Percentiles rank a stretch among this genome's conserved stretches.
Evolutionary conservation across 2,888 invertebrate species (phyloP).

Genomic region (Archips crataeganus): DNA sequence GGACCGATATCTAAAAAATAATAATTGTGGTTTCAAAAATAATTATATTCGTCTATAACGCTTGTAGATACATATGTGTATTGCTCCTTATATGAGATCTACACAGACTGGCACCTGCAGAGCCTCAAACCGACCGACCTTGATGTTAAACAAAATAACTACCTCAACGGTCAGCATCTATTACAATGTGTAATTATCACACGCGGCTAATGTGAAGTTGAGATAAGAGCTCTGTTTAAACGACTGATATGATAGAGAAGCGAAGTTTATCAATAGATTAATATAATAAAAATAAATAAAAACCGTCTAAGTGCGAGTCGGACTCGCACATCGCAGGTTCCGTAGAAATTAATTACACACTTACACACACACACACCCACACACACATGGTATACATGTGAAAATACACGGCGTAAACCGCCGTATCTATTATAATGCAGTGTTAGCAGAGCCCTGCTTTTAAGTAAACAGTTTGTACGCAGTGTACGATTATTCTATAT

Average conservation of each 20-base stretch:
- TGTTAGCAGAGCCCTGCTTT: too few relatives aligned
- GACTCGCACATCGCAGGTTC: too few relatives aligned
- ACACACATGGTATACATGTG: too few relatives aligned
- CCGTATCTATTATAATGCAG: too few relatives aligned
- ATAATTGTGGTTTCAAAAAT: not conserved
- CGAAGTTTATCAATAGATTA: not conserved
- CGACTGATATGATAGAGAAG: not conserved
- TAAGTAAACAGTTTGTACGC: too few relatives aligned
- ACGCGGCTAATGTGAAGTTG: slow-evolving; percentile 34
- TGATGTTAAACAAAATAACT: slow-evolving; percentile 66
- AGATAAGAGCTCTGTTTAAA: slow-evolving; percentile 14
- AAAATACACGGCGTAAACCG: too few relatives aligned
- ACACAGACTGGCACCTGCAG: slow-evolving; percentile 62
- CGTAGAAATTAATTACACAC: too few relatives aligned
- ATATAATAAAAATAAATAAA: not conserved
- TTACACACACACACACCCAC: too few relatives aligned
- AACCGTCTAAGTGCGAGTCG: not conserved
- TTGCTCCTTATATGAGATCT: slow-evolving; percentile 10
- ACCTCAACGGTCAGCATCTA: slow-evolving; percentile 65
- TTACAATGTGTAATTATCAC: slow-evolving; percentile 49
- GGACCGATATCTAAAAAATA: too few relatives aligned
- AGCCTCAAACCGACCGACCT: slow-evolving; percentile 73
- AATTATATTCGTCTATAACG: not conserved
- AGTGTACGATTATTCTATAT: too few relatives aligned
- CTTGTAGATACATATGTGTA: not conserved